A percentile compares a stretch with the other conserved stretches of the same genome.
Conservation (phyloP, 2,113 vertebrate genomes). For the Labeo rohita region DNA sequence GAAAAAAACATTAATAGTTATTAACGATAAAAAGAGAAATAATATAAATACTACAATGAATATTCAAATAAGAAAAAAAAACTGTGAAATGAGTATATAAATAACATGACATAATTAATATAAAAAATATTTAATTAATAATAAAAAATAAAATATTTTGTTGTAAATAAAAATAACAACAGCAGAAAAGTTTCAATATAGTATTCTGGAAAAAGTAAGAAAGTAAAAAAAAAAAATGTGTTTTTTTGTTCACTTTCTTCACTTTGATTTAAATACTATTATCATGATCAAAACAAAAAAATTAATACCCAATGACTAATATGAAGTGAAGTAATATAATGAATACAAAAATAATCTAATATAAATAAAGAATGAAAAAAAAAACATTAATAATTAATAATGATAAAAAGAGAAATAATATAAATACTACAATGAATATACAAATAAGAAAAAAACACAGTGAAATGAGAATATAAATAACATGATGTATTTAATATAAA, state of each 20-base stretch:
- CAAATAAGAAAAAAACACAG: not conserved
- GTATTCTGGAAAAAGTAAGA: too few species aligned
- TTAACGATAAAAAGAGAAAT: not conserved
- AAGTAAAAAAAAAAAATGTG: too few species aligned
- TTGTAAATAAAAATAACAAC: not conserved
- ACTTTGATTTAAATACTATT: not conserved
- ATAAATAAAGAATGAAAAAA: not conserved
- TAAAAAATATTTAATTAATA: not conserved
- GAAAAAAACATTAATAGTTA: not conserved
- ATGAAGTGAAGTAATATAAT: not conserved
- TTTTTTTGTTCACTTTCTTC: not conserved
- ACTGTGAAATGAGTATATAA: not conserved
- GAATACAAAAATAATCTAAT: not conserved
- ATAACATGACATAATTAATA: not conserved
- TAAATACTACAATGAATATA: not conserved
- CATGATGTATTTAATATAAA: not conserved
- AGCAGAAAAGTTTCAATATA: not conserved
- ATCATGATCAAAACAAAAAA: slow-evolving; percentile 7
- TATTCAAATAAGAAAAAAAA: not conserved
- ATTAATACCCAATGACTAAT: not conserved
- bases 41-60: not conserved
- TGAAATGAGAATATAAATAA: not conserved
- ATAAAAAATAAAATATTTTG: too few species aligned
- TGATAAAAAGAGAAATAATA: not conserved
- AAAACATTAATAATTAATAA: not conserved